Evolutionary conservation across 2,888 invertebrate species (phyloP), one percentile per base, ranked within the genome.

Genomic region (Eristalis tenax): DNA sequence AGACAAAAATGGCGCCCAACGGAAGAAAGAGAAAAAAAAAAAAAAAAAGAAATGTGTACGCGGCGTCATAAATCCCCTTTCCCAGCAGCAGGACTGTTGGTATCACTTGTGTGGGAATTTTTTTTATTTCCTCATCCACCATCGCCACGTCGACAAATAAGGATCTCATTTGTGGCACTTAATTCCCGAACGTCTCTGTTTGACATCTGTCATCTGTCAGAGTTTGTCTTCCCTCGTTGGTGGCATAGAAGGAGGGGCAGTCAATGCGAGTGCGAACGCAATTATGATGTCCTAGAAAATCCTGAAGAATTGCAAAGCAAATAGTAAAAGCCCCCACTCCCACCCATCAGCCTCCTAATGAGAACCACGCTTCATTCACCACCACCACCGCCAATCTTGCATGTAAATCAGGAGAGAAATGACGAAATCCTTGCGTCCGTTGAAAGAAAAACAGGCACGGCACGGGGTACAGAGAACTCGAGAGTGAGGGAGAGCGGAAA

Each of bases 271-370:
- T 77, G 22, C 26, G 26, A 26, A 23, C 28, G 68, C 57, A 61
- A 74, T 74, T 66, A 61, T 80, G 11, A 4, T 22, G 64, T 57
- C 35, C 56, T 1, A n/a, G 18, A 64, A 65, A 85, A 86, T 86
- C 78, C 75, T 83, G 66, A 76, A 87, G 83, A 83, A 87, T 83
- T 79, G 66, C 75, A 87, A 76, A 68, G 83, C 83, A 87, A 87
- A 87, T 83, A 87, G 63, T 70, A 32, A 26, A 68, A 79, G 63
- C 35, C 59, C 70, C 63, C 73, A 28, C 80, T 75, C 83, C 83
- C 78, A 56, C 74, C 11, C 35, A n/a, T 6, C 18, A 32, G 50
- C 50, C 50, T 18, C 50, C 50, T 50, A 50, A 50, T 50, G 50
- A 50, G 50, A 61, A 23, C 13, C 50, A 66, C 65, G 26, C 65